Percentiles rank a stretch among this genome's conserved stretches.
Conservation (phyloP, 2,113 vertebrate species). For the Poecilia latipinna region DNA sequence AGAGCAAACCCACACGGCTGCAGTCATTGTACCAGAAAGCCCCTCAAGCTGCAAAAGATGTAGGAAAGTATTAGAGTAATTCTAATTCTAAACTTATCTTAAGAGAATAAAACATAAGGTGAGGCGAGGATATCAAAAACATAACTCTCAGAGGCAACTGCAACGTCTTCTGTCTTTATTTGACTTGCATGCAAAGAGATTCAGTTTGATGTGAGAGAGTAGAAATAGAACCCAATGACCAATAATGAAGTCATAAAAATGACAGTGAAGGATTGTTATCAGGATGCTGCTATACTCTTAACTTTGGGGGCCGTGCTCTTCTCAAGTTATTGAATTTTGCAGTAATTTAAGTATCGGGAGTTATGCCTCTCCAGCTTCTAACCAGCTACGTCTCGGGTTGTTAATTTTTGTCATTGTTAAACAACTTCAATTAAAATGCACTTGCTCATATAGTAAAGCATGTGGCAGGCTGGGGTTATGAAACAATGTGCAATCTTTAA, state of each 20-base stretch:
- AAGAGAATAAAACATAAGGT: constrained; percentile 70
- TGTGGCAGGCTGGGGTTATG: constrained; percentile 19
- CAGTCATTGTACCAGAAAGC: constrained; percentile 34
- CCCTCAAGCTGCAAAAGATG: constrained; percentile 43
- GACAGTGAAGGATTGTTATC: constrained; percentile 59
- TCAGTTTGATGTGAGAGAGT: constrained; percentile 63
- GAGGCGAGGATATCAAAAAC: constrained; percentile 37
- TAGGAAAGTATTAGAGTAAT: constrained; percentile 49
- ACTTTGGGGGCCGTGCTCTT: constrained; percentile 62
- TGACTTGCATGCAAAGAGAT: constrained; percentile 61
- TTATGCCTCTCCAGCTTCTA: constrained; percentile 56
- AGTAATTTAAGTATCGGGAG: constrained; percentile 64
- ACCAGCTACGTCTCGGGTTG: constrained; percentile 53
- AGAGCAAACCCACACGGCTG: constrained; percentile 48
- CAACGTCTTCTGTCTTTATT: constrained; percentile 52
- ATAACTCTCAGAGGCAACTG: constrained; percentile 35
- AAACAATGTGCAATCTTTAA: constrained; percentile 38
- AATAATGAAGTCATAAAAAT: constrained; percentile 61
- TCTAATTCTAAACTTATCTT: constrained; percentile 39
- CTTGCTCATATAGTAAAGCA: constrained; percentile 45
- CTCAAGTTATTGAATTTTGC: constrained; percentile 63
- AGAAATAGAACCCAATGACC: constrained; percentile 65
- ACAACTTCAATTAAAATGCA: constrained; percentile 71
- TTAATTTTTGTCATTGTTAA: constrained; percentile 76
- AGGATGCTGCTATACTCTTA: constrained; percentile 46